phyloP scores from a whole-genome alignment of 2,888 invertebrate genomes.

The Parnassius mnemosyne region DNA sequence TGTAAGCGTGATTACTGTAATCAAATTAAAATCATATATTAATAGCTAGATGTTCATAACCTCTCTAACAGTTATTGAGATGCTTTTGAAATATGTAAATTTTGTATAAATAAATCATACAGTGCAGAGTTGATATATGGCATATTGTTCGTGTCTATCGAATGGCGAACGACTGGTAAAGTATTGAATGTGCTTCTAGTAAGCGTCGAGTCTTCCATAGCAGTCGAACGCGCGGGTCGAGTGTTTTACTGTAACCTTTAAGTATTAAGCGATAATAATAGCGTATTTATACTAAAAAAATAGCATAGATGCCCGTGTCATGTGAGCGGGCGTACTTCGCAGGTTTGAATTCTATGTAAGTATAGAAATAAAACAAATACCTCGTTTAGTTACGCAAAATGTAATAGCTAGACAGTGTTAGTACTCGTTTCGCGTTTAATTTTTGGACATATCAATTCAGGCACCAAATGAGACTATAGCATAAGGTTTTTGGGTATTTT shows the following conservation, averaged over 20 bases:
- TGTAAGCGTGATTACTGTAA: constrained; percentile 41
- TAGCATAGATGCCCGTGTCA: constrained; percentile 67
- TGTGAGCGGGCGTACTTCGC: constrained; percentile 59
- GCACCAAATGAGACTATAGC: constrained; percentile 77
- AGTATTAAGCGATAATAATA: constrained; percentile 80
- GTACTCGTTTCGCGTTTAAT: constrained; percentile 73
- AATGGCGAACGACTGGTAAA: constrained; percentile 71
- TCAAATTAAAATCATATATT: constrained; percentile 44
- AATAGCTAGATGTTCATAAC: constrained; percentile 51
- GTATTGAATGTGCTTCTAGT: constrained; percentile 76
- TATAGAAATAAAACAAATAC: constrained; percentile 76
- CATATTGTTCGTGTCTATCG: constrained; percentile 52
- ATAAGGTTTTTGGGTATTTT: constrained; percentile 68
- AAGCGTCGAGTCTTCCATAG: constrained; percentile 80
- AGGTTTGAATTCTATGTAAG: constrained; percentile 62
- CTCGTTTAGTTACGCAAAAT: constrained; percentile 74
- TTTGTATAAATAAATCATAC: constrained; percentile 72
- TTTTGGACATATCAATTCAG: constrained; percentile 78
- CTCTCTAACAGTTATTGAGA: constrained; percentile 48
- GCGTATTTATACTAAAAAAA: constrained; percentile 67
- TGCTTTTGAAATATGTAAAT: constrained; percentile 76
- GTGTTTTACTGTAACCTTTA: constrained; percentile 72
- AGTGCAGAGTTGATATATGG: constrained; percentile 73
- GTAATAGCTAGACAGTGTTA: constrained; percentile 71
- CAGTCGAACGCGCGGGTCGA: constrained; percentile 70